These are phyloP conservation scores for Zaprionus davidi DNA, from an alignment of 1,140 invertebrate species.

Conservation along the genomic window DNA sequence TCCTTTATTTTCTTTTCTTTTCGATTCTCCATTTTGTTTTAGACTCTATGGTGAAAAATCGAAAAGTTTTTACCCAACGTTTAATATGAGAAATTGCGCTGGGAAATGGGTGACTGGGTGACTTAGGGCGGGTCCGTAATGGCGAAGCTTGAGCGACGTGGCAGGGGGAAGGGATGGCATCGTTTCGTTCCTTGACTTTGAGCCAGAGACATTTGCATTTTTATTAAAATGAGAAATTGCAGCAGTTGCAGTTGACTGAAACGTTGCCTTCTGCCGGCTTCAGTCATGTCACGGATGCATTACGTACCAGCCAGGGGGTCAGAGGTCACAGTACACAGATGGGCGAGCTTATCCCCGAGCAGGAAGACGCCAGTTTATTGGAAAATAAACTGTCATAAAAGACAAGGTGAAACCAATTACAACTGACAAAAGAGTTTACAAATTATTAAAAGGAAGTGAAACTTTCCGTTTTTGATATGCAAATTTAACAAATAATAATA, in stretches of 20 bases:
- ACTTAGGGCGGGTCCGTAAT: neutral
- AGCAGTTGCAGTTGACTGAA: conserved; percentile 65
- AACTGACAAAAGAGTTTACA: neutral
- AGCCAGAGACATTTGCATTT: conserved; percentile 73
- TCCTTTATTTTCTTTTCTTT: conserved; percentile 17
- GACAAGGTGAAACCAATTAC: neutral
- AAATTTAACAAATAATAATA: neutral
- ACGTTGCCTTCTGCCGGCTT: conserved; percentile 18
- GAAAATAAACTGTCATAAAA: conserved; percentile 13
- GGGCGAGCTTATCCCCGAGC: neutral
- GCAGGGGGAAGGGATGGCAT: neutral
- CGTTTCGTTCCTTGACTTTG: conserved; percentile 62
- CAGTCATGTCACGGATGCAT: conserved; percentile 51
- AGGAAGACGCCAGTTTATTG: conserved; percentile 4
- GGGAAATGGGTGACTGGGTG: neutral
- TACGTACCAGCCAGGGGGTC: conserved; percentile 18
- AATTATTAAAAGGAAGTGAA: neutral
- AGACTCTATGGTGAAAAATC: conserved; percentile 53
- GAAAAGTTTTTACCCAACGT: conserved; percentile 63
- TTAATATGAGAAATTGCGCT: conserved; percentile 60
- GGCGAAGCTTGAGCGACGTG: no score
- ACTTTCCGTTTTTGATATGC: neutral
- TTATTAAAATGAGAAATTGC: conserved; percentile 80
- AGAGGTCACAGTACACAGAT: conserved; percentile 8
- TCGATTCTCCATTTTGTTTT: conserved; percentile 34